Conservation (phyloP, 2,797 vertebrate genomes). For the Cryptoblepharus egeriae region DNA sequence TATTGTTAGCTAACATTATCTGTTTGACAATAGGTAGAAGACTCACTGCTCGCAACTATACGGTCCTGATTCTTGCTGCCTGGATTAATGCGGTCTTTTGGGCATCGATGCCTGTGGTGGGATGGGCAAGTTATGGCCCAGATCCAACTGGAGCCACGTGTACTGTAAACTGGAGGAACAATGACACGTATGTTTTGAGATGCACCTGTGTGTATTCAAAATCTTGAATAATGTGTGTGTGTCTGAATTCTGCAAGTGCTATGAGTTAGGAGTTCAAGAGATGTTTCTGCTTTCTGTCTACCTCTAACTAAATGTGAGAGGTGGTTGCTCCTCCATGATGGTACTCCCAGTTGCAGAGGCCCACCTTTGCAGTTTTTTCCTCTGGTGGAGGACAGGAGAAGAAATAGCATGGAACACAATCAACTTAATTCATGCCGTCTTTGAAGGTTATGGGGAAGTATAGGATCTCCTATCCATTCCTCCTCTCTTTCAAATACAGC, state of each 20-base stretch:
- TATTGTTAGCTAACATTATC: constrained; percentile 16
- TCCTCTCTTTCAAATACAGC: too few species aligned
- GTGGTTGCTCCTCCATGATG: neutral
- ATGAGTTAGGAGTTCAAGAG: neutral
- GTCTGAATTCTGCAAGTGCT: too few species aligned
- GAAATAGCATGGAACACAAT: neutral
- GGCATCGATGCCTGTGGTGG: constrained; percentile 89
- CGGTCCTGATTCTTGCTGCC: constrained; percentile 87
- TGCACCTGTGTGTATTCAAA: neutral
- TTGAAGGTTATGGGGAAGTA: neutral
- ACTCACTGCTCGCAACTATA: constrained; percentile 85
- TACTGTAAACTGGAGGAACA: constrained; percentile 95
- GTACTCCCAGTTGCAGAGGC: neutral
- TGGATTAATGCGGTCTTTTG: constrained; percentile 97
- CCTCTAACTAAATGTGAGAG: neutral
- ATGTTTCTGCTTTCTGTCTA: neutral
- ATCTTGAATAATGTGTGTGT: too few species aligned
- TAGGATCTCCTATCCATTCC: too few species aligned
- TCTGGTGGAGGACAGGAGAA: neutral
- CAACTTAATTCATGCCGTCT: neutral
- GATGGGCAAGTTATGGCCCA: constrained; percentile 93
- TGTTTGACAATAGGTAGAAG: constrained; percentile 84
- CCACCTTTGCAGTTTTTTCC: neutral
- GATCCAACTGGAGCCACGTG: constrained; percentile 97
- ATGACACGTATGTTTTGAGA: constrained; percentile 83